Evolutionary conservation across 2,113 vertebrate genomes (phyloP), one percentile per base, ranked within the genome.

Genomic region (Vanacampus margaritifer): DNA sequence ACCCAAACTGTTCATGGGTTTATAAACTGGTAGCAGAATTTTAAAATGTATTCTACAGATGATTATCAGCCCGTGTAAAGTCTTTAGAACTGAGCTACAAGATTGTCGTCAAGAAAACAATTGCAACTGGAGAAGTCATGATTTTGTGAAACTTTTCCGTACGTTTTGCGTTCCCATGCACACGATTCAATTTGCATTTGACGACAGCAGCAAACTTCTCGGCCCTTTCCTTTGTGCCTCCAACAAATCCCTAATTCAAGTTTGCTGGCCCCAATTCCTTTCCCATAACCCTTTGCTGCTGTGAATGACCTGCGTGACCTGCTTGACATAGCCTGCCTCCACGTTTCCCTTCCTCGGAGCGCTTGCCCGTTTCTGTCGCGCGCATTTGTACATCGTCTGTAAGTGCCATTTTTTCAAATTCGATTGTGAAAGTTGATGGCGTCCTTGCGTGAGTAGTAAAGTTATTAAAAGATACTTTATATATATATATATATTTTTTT

Each of bases 241-340:
- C 69, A 64, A 73, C 63, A 78, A 54, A 37, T 67, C 50, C 65
- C 73, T 28, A 53, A 71, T 60, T 72, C 65, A 21, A 32, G 79
- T 74, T 83, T 69, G 46, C 67, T 41, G 62, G 78, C 69, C 78
- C 71, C n/a, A n/a, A 71, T 83, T 76, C 81, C 81, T 84, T 89
- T 89, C 86, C 80, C 86, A 89, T 76, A 89, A 89, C 81, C 86
- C 77, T 71, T 54, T 43, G 74, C 72, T 79, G 69, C 72, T 78
- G 71, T 64, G 66, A 69, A 43, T 79, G 84, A 89, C 82, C 79
- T 14, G 8, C 58, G 58, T 65, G 24, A 32, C 72, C 69, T 61
- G 64, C 10, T 16, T 7, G 58, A 32, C 28, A 32, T 32, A 2
- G 28, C 28, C 69, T 69, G 45, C 67, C 79, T 62, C 58, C 50